Evolutionary conservation across 2,888 invertebrate genomes (phyloP).

Genomic region (Drosophila anceps): DNA sequence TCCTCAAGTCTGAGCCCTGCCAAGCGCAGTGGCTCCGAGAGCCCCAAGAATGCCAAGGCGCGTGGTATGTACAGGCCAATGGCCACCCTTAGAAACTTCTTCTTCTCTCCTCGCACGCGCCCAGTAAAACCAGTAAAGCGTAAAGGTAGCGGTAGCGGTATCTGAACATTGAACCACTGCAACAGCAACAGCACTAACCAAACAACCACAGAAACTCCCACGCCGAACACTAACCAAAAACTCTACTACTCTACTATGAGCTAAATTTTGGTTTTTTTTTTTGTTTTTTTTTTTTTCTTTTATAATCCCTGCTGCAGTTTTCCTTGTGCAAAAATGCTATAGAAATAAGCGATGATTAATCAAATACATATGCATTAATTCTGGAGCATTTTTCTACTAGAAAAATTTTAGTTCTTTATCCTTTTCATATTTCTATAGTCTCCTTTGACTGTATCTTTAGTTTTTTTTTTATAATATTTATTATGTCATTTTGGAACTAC

Average conservation of each 20-base stretch:
- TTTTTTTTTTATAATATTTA: not conserved
- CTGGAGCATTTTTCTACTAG: not conserved
- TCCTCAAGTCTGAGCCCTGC: slow-evolving; percentile 94
- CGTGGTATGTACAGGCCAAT: slow-evolving; percentile 87
- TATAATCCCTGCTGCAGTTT: too few relatives aligned
- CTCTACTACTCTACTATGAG: too few relatives aligned
- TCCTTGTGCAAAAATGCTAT: too few relatives aligned
- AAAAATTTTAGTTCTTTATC: too few relatives aligned
- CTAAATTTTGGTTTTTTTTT: too few relatives aligned
- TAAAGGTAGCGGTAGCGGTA: slow-evolving; percentile 53
- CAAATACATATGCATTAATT: too few relatives aligned
- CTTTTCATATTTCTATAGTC: too few relatives aligned
- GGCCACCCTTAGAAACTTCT: not conserved
- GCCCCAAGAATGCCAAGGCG: slow-evolving; percentile 91
- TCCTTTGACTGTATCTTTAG: not conserved
- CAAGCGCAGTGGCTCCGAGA: slow-evolving; percentile 92
- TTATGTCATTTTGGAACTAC: not conserved
- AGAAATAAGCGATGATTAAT: too few relatives aligned
- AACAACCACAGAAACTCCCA: not conserved
- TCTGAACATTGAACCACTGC: slow-evolving; percentile 24
- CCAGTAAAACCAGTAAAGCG: slow-evolving; percentile 38
- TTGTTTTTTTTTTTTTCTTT: too few relatives aligned
- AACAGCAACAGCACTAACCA: slow-evolving; percentile 25
- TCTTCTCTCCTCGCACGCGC: slow-evolving; percentile 24
- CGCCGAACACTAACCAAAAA: slow-evolving; percentile 1